Base-by-base conservation (phyloP, 2,888 invertebrate species). In the Mermis nigrescens region DNA sequence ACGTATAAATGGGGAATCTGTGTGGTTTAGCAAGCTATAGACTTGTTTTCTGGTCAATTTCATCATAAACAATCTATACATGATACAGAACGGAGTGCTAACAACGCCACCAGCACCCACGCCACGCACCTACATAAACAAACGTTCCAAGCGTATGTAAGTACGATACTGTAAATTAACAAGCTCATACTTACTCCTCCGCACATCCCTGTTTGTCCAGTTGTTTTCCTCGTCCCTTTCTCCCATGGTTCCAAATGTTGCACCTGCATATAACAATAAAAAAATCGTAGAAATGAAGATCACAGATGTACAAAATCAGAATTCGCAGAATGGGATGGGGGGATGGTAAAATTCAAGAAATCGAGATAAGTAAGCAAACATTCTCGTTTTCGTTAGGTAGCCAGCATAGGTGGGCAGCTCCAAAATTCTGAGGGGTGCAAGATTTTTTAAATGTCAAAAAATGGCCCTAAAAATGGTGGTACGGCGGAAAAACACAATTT, bases 191-290 rank as follows among this genome's bases (percentile, higher is more conserved):
- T 83, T 81, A 90, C 94, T 78, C 95, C 95, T 74, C 98, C 98
- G 82, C 98, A 98, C 95, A 98, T 98, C 73, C 98, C 98, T 31
- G 94, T 95, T 77, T 95, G 94, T 53, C 94, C 94, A 12, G 91
- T 88, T 1, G 92, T 91, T 75, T 91, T 88, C 57, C 95, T 81
- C 66, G 94, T 95, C 55, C 98, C 98, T 64, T 92, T 86, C 76
- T 99, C 98, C 92, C 92, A 94, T 0, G 98, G 98, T 76, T 99
- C 98, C 73, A 98, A 77, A 75, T 98, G 98, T 65, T 83, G 84
- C 46, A 98, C 78, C 78, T 79, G 57, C 56, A 66, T 58, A 58
- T 7, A 59, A 19, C 31, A 22, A 57, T 1, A 38, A 46, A 46
- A 58, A 38, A 38, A 38, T 38, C 7, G 38, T 38, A 38, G 19